Conservation (phyloP, 2,113 vertebrate species). For the Benitochromis conjunctus region DNA sequence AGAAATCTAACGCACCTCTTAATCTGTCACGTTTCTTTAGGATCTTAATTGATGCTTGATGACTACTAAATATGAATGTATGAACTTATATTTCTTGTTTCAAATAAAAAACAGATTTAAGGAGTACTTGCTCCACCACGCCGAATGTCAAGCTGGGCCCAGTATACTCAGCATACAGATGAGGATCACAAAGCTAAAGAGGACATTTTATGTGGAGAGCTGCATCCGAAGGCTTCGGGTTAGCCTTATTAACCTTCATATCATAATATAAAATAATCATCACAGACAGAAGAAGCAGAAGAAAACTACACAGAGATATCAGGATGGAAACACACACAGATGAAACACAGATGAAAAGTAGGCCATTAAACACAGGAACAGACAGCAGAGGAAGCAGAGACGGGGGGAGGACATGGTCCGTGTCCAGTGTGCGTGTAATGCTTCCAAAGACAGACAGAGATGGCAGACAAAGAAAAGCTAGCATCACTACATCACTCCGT, state of each 20-base stretch:
- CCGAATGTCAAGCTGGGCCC: not conserved
- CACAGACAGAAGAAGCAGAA: not conserved
- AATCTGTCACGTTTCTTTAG: not conserved
- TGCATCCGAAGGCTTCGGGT: not conserved
- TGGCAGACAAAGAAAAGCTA: conserved; percentile 18
- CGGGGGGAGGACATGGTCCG: not conserved
- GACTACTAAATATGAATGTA: not conserved
- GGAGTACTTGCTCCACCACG: not conserved
- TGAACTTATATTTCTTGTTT: not conserved
- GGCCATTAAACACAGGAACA: not conserved
- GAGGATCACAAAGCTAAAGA: not conserved
- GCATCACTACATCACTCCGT: conserved; percentile 5
- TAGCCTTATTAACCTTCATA: not conserved
- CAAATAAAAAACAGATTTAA: not conserved
- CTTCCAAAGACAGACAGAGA: conserved; percentile 14
- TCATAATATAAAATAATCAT: not conserved
- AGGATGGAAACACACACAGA: not conserved
- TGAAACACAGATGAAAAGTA: not conserved
- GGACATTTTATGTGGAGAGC: not conserved
- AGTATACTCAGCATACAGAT: not conserved
- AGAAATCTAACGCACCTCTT: not conserved
- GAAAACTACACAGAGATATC: not conserved
- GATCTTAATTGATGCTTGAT: not conserved
- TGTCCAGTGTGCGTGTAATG: conserved; percentile 40
- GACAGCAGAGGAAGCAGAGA: not conserved